Conservation (phyloP, 2,113 vertebrate species). For the Bothrops jararaca region DNA sequence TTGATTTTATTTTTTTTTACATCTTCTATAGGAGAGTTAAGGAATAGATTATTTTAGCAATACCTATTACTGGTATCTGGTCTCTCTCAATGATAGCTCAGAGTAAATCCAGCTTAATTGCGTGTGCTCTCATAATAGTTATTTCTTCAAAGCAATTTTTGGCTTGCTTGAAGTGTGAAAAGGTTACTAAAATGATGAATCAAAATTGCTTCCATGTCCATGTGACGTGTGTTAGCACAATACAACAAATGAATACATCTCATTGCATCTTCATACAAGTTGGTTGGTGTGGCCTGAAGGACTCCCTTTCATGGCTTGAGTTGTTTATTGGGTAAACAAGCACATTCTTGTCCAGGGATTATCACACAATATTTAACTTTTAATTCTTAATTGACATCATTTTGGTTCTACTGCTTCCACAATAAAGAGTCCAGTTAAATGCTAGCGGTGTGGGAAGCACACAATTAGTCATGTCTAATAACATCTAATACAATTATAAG, state of each 20-base stretch:
- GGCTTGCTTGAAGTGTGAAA: neutral
- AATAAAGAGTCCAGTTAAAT: neutral
- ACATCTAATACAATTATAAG: neutral
- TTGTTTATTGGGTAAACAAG: neutral
- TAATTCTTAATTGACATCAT: neutral
- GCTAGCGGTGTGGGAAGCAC: neutral
- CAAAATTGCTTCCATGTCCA: neutral
- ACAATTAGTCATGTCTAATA: neutral
- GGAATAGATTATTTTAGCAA: neutral
- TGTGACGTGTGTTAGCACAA: neutral
- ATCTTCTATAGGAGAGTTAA: neutral
- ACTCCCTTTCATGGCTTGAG: neutral
- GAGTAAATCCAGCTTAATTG: neutral
- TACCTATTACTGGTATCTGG: neutral
- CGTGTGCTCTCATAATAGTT: neutral
- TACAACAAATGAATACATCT: neutral
- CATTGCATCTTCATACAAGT: neutral
- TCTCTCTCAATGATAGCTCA: too few relatives aligned
- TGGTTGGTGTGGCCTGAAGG: neutral
- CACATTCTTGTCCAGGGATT: neutral
- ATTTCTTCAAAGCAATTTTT: neutral
- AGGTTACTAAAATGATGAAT: neutral
- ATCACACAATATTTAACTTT: neutral
- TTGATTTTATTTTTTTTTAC: neutral
- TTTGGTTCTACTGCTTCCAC: neutral